These are phyloP conservation scores for Drosophila sechellia DNA, from an alignment of 1,140 invertebrate species.

Conservation along the genomic window DNA sequence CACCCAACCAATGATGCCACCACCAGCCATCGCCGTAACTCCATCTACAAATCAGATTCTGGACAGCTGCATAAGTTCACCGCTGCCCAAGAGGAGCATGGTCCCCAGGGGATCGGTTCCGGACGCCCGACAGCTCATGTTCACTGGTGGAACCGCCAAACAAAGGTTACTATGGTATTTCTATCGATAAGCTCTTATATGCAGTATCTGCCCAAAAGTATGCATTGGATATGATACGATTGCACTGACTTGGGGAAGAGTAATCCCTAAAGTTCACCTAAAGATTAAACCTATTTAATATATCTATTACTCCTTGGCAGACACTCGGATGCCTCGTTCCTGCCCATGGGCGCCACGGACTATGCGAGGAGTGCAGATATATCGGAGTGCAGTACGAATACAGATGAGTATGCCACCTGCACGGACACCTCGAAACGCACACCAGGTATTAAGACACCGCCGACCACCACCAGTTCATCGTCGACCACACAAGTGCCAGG, in stretches of 20 bases:
- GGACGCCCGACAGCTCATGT: slow-evolving; percentile 63
- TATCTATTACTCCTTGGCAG: slow-evolving; percentile 11
- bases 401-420: slow-evolving; percentile 93
- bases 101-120: slow-evolving; percentile 60
- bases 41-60: slow-evolving; percentile 47
- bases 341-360: slow-evolving; percentile 39
- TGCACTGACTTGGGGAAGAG: not conserved
- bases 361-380: slow-evolving; percentile 89
- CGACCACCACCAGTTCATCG: slow-evolving; percentile 84
- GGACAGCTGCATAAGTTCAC: slow-evolving; percentile 40
- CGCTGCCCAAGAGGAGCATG: slow-evolving; percentile 60
- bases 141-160: slow-evolving; percentile 46
- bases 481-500: slow-evolving; percentile 84
- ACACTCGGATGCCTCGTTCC: slow-evolving; percentile 69
- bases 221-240: not conserved
- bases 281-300: not conserved
- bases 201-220: not conserved
- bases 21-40: slow-evolving; percentile 63
- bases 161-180: slow-evolving; percentile 45
- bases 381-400: slow-evolving; percentile 93
- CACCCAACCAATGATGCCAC: slow-evolving; percentile 30
- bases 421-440: slow-evolving; percentile 91
- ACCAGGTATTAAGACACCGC: slow-evolving; percentile 84
- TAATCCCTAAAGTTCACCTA: too few relatives aligned
- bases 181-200: not conserved